Percentiles rank a stretch among this genome's conserved stretches.
phyloP scores from a whole-genome alignment of 2,888 invertebrate genomes.

The Trachelus iudaicus region DNA sequence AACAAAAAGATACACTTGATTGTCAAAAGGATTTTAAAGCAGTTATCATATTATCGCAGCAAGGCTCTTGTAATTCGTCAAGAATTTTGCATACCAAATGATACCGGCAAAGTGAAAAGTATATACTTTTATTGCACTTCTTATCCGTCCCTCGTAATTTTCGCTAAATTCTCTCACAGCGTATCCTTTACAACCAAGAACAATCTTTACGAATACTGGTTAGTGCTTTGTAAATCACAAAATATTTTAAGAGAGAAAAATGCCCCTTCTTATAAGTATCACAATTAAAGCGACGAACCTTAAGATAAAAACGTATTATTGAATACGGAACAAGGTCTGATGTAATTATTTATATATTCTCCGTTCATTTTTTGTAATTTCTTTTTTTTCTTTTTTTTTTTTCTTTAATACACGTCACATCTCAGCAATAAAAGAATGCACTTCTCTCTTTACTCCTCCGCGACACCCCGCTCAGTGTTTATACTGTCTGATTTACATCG shows the following conservation, averaged over 20 bases:
- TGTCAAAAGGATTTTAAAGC: not conserved
- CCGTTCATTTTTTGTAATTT: constrained; percentile 41
- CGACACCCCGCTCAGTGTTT: not conserved
- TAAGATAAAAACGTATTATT: not conserved
- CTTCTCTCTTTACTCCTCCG: not conserved
- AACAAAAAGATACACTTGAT: not conserved
- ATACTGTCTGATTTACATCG: not conserved
- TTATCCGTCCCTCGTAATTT: not conserved
- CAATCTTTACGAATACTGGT: not conserved
- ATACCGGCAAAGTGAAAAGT: not conserved
- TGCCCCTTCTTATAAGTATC: not conserved
- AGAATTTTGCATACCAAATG: not conserved
- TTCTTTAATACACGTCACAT: not conserved
- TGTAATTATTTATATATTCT: not conserved
- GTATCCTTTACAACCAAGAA: not conserved
- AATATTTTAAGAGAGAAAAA: not conserved
- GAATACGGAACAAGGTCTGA: not conserved
- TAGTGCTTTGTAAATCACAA: not conserved
- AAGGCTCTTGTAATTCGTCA: not conserved
- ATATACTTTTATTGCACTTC: not conserved
- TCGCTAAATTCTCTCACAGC: not conserved
- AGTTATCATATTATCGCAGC: not conserved
- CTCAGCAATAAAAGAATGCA: not conserved
- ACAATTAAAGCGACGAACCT: not conserved
- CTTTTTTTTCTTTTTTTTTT: not conserved